Evolutionary conservation across 2,888 invertebrate species (phyloP).

Genomic region (Cordilura impudica): DNA sequence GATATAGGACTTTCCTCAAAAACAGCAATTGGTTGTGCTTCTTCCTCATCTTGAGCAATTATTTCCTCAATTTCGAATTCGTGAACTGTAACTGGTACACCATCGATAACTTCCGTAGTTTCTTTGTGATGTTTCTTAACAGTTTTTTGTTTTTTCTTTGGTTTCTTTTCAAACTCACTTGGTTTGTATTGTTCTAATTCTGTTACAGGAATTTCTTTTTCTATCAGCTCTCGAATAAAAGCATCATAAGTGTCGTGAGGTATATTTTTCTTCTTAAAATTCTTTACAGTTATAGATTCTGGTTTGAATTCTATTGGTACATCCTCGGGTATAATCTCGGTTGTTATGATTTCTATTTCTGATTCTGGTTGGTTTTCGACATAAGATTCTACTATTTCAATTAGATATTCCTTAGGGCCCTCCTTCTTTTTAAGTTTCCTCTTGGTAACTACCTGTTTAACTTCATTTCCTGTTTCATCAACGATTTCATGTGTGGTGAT

Average conservation of each 20-base stretch:
- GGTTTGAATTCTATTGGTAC: slow-evolving; percentile 17
- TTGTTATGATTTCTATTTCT: slow-evolving; percentile 76
- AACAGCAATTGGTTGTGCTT: slow-evolving; percentile 69
- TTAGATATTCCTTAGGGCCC: slow-evolving; percentile 77
- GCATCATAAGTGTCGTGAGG: slow-evolving; percentile 70
- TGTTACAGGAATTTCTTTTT: slow-evolving; percentile 73
- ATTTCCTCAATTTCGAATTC: slow-evolving; percentile 69
- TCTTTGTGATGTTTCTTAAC: slow-evolving; percentile 76
- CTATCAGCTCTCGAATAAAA: slow-evolving; percentile 72
- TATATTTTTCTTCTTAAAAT: slow-evolving; percentile 71
- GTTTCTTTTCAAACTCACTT: slow-evolving; percentile 70
- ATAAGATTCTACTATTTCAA: slow-evolving; percentile 76
- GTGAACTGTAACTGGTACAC: slow-evolving; percentile 69
- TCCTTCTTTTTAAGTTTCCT: slow-evolving; percentile 76
- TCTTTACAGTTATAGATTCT: slow-evolving; percentile 57
- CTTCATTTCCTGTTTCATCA: slow-evolving; percentile 71
- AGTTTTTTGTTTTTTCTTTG: slow-evolving; percentile 73
- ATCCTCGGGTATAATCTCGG: slow-evolving; percentile 72
- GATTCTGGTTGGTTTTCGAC: slow-evolving; percentile 77
- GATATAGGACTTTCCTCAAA: slow-evolving; percentile 66
- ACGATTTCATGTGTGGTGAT: slow-evolving; percentile 74
- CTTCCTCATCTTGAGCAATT: slow-evolving; percentile 66
- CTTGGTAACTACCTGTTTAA: slow-evolving; percentile 72
- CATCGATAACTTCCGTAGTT: slow-evolving; percentile 69
- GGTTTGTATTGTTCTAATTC: slow-evolving; percentile 76